Conservation (phyloP, 2,888 invertebrate genomes). For the Xylocampa areola region DNA sequence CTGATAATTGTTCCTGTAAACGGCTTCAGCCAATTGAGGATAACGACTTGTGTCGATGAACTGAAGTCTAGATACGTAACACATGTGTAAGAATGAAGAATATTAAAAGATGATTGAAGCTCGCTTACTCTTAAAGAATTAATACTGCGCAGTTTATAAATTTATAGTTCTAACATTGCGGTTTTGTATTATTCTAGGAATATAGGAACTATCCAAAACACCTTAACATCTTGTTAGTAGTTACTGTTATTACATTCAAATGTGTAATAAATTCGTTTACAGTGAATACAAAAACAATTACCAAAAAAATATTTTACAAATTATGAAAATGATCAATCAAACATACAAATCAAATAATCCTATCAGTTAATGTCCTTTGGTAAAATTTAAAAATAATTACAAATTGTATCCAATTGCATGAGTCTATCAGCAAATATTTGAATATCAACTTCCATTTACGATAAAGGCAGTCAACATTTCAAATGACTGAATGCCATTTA, state of each 20-base stretch:
- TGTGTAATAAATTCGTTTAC: no score
- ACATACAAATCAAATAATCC: no score
- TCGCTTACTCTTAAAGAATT: constrained; percentile 20
- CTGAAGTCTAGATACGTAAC: constrained; percentile 62
- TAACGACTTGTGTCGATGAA: constrained; percentile 80
- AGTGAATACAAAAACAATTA: no score
- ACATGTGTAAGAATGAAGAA: constrained; percentile 43
- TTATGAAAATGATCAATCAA: no score
- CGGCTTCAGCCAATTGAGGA: constrained; percentile 75
- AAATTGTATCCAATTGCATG: constrained; percentile 23
- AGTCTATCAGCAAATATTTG: constrained; percentile 32
- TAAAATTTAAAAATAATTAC: constrained; percentile 6
- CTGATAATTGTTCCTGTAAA: constrained; percentile 80
- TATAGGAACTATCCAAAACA: no score
- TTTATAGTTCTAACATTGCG: constrained; percentile 25
- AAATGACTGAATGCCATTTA: constrained; percentile 45
- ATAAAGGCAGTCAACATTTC: constrained; percentile 38
- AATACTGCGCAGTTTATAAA: constrained; percentile 28
- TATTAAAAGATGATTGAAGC: constrained; percentile 48
- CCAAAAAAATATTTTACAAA: no score
- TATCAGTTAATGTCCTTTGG: no score
- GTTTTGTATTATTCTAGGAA: no score
- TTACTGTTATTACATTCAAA: no score
- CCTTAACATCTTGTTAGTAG: no score
- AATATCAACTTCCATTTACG: constrained; percentile 28